Percentiles rank a stretch among this genome's conserved stretches.
These are phyloP conservation scores for Anguilla megastoma DNA, from an alignment of 2,797 vertebrate species.

Conservation along the genomic window DNA sequence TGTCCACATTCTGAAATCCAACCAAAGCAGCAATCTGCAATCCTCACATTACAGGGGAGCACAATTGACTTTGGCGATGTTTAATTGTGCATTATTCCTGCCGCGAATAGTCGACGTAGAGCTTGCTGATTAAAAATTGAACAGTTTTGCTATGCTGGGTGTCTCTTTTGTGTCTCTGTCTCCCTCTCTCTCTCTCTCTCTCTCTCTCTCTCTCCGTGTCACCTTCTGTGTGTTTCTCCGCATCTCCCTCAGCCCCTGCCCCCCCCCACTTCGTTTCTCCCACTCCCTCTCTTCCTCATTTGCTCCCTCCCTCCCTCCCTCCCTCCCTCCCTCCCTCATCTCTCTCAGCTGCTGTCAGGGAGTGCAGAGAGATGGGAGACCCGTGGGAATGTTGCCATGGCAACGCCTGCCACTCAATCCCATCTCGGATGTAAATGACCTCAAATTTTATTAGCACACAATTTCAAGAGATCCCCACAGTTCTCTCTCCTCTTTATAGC, in stretches of 20 bases:
- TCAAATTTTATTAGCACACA: conserved; percentile 65
- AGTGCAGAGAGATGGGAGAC: conserved; percentile 55
- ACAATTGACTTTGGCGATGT: background rate
- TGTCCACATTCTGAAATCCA: background rate
- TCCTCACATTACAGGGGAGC: background rate
- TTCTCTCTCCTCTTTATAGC: conserved; percentile 47
- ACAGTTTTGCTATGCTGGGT: conserved; percentile 48
- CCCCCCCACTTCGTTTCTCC: conserved; percentile 42
- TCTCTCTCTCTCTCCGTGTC: conserved; percentile 36
- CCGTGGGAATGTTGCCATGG: conserved; percentile 64
- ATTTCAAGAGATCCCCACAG: conserved; percentile 58
- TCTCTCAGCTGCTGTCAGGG: conserved; percentile 58
- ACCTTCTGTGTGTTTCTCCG: conserved; percentile 35
- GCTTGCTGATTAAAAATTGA: conserved; percentile 59
- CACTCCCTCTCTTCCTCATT: conserved; percentile 8
- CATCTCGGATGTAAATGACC: conserved; percentile 67
- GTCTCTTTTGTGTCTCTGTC: conserved; percentile 41
- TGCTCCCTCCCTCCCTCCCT: conserved; percentile 19
- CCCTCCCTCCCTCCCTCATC: conserved; percentile 17
- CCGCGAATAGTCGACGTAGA: conserved; percentile 30
- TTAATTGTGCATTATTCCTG: conserved; percentile 24
- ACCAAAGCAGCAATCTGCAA: background rate
- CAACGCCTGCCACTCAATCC: conserved; percentile 66
- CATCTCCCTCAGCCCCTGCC: conserved; percentile 27
- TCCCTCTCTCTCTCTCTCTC: conserved; percentile 31